Evolutionary conservation across 1,140 invertebrate species (phyloP).

Genomic region (Calephelis virginiensis): DNA sequence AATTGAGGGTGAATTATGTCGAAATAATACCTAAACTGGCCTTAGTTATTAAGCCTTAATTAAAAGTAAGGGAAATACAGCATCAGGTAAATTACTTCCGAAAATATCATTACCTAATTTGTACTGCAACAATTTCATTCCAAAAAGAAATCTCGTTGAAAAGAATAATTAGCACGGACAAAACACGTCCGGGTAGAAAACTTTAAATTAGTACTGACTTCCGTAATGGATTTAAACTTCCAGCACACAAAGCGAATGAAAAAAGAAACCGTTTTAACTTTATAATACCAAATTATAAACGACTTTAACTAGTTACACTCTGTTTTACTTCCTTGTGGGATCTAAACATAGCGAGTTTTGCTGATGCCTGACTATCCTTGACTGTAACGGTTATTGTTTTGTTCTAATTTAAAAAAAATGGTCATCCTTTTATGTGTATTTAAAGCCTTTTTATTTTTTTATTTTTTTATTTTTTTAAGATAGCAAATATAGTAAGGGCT

Average conservation of each 20-base stretch:
- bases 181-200: slow-evolving; percentile 17
- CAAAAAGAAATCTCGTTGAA: slow-evolving; percentile 16
- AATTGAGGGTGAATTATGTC: no score
- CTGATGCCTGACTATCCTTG: no score
- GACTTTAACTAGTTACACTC: slow-evolving; percentile 9
- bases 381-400: no score
- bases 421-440: no score
- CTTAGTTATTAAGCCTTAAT: no score
- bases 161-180: slow-evolving; percentile 16
- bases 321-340: background rate
- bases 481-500: no score
- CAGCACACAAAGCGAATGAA: slow-evolving; percentile 11
- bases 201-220: slow-evolving; percentile 18
- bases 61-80: no score
- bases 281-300: slow-evolving; percentile 18
- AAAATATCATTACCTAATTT: background rate
- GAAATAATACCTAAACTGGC: no score
- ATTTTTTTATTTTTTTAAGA: no score
- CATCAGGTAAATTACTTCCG: background rate
- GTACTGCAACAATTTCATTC: slow-evolving; percentile 6
- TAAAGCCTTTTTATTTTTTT: no score
- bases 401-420: no score
- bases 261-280: slow-evolving; percentile 17
- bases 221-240: slow-evolving; percentile 17
- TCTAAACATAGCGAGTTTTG: no score